Conservation (phyloP, 2,888 invertebrate species). For the Notocelia uddmanniana region DNA sequence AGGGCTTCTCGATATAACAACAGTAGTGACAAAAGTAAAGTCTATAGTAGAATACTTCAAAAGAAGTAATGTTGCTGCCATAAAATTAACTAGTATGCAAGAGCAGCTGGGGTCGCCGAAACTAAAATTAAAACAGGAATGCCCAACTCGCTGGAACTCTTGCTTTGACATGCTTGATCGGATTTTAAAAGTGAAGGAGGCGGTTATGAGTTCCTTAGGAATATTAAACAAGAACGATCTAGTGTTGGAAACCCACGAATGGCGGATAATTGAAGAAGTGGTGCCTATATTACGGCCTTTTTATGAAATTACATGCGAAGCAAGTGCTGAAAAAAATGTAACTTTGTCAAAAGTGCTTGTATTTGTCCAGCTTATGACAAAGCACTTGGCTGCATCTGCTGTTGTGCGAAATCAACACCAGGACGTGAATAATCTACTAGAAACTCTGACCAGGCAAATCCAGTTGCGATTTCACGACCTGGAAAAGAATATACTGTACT, state of each 20-base stretch:
- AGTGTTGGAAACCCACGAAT: background rate
- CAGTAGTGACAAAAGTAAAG: too few relatives aligned
- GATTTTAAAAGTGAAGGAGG: background rate
- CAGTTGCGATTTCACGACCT: too few relatives aligned
- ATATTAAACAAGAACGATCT: background rate
- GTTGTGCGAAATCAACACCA: too few relatives aligned
- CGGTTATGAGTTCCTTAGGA: background rate
- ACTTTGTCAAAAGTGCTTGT: background rate
- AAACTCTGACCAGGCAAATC: too few relatives aligned
- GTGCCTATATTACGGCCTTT: background rate
- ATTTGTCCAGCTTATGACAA: background rate
- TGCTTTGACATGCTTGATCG: background rate
- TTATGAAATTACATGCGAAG: conserved; percentile 4
- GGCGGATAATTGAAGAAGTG: background rate
- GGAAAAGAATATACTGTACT: too few relatives aligned
- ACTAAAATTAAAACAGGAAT: background rate
- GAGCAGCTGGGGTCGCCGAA: too few relatives aligned
- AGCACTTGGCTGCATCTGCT: background rate
- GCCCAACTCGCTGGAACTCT: background rate
- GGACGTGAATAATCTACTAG: too few relatives aligned
- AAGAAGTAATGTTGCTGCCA: too few relatives aligned
- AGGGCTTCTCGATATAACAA: background rate
- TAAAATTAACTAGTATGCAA: too few relatives aligned
- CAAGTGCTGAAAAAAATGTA: conserved; percentile 4
- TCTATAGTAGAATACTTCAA: too few relatives aligned